Evolutionary conservation across 2,113 vertebrate genomes (phyloP), one percentile per base, ranked within the genome.

Genomic region (Neolamprologus longior): DNA sequence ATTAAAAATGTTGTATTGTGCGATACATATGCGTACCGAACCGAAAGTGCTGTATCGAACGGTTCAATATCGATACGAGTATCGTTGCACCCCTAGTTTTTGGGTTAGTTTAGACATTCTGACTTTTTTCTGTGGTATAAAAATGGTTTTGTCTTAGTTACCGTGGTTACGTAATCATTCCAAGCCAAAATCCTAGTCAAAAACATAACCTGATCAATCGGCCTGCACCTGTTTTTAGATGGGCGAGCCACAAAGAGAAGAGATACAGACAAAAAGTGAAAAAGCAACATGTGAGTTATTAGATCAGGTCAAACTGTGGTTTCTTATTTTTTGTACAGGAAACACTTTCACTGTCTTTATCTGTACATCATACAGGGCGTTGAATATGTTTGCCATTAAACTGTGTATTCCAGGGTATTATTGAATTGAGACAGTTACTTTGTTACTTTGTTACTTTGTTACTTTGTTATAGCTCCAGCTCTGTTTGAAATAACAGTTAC

Each of bases 311-410:
- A 54, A 3, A 26, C 33, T 24, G 35, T 21, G 37, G 6, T 4
- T 35, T 5, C 33, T 21, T 35, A 6, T 31, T 2, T 53, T 10
- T 54, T 55, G 13, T 9, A 2, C n/a, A 80, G 47, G 47, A 79
- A 31, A 21, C 76, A 37, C 19, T 55, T 58, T 9, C 24, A 58
- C 14, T 31, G 5, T 54, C 52, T 54, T 54, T 54, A 12, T 11
- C 52, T 54, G 10, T 12, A 0, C 52, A 21, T 54, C 52, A 1
- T 4, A 21, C 19, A 11, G 19, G 2, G n/a, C 5, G 7, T 4
- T n/a, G 31, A 5, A 35, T 2, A 12, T 19, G 61, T 35, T 1
- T 14, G 35, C 35, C 3, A 21, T 42, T 40, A 71, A 71, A 68
- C 52, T 40, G 78, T 3, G 33, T 37, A 0, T 37, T 66, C 12